A percentile compares a stretch with the other conserved stretches of the same genome.
phyloP scores from a whole-genome alignment of 1,140 invertebrate genomes.

The Trachymyrmex septentrionalis region DNA sequence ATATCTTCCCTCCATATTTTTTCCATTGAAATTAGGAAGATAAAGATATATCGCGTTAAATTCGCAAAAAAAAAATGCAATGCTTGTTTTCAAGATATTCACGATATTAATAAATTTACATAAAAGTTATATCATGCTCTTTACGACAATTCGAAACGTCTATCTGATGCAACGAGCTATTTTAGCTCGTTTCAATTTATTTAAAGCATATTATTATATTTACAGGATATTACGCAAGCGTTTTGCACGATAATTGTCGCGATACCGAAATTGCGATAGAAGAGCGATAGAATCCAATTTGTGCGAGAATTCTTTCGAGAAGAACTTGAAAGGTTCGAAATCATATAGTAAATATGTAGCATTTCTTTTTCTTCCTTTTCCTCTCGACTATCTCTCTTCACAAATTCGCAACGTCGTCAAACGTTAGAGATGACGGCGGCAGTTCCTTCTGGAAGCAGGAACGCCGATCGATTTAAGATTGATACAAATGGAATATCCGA shows the following conservation, averaged over 20 bases:
- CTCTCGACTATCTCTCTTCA: not conserved
- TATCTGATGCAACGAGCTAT: conserved; percentile 4
- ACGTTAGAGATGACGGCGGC: not conserved
- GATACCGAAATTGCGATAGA: not conserved
- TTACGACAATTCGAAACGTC: not conserved
- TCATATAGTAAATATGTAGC: not conserved
- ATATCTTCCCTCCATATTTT: not conserved
- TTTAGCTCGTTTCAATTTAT: not conserved
- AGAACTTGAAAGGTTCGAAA: not conserved
- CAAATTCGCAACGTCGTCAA: not conserved
- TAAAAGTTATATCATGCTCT: conserved; percentile 15
- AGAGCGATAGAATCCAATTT: conserved; percentile 14
- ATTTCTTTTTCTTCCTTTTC: not conserved
- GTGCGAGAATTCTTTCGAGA: not conserved
- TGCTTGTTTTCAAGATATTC: conserved; percentile 14
- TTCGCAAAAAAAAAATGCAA: not conserved
- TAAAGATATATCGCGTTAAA: not conserved
- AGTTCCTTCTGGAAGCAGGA: not conserved
- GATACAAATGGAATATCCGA: not conserved
- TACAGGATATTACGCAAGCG: not conserved
- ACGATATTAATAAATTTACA: not conserved
- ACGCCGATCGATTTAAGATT: not conserved
- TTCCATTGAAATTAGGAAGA: not conserved
- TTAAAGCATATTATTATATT: not conserved
- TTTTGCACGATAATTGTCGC: not conserved